Evolutionary conservation across 1,140 invertebrate species (phyloP).

Genomic region (Teleopsis dalmanni): DNA sequence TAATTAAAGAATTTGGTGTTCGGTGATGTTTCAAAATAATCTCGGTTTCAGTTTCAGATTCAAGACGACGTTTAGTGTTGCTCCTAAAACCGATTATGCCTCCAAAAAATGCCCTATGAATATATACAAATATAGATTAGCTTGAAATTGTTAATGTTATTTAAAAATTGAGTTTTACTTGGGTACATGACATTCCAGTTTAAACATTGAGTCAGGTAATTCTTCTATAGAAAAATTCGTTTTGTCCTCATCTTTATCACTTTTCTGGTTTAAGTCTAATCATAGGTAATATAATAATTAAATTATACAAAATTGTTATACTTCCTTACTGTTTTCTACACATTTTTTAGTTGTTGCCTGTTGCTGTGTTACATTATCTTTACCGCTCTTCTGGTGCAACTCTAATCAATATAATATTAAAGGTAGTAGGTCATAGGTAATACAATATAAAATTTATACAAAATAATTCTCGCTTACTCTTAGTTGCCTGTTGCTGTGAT

Average conservation of each 20-base stretch:
- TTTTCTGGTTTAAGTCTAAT: conserved; percentile 19
- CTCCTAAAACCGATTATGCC: conserved; percentile 65
- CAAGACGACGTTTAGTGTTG: conserved; percentile 56
- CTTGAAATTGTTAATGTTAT: neutral
- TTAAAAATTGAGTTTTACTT: conserved; percentile 15
- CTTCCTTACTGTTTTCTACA: conserved; percentile 21
- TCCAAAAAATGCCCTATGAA: conserved; percentile 46
- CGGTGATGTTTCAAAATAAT: conserved; percentile 54
- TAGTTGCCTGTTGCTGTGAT: too few species aligned
- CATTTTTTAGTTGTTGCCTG: conserved; percentile 17
- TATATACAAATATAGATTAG: neutral
- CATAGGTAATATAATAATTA: neutral
- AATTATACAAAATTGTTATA: neutral
- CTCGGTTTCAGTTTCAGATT: conserved; percentile 58
- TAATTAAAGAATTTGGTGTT: neutral
- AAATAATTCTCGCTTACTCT: too few species aligned
- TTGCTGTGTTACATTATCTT: too few species aligned
- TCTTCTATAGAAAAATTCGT: conserved; percentile 20
- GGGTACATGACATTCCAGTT: conserved; percentile 27
- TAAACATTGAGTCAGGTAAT: conserved; percentile 17
- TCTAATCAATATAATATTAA: too few species aligned
- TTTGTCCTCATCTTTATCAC: conserved; percentile 22
- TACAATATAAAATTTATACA: too few species aligned
- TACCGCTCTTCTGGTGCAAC: too few species aligned
- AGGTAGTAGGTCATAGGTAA: too few species aligned